Conservation (phyloP, 53 echinoderm and acorn worm species). For the Hippasteria phrygiana region DNA sequence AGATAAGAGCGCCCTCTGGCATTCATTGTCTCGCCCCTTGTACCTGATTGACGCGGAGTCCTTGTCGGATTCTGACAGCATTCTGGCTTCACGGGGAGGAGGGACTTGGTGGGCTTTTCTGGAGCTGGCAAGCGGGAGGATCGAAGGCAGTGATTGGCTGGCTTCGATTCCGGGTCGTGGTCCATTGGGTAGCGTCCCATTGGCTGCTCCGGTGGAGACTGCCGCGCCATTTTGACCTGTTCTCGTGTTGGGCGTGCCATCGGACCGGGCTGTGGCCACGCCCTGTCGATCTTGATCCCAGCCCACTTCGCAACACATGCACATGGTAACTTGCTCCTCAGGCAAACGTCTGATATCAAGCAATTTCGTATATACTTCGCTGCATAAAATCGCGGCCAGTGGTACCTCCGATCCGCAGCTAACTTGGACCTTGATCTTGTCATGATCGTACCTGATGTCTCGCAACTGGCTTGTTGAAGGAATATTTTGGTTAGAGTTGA, state of each 20-base stretch:
- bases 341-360: background rate
- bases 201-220: background rate
- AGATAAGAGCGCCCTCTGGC: too few relatives aligned
- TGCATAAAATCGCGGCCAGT: background rate
- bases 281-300: background rate
- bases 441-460: background rate
- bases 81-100: background rate
- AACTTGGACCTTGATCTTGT: too few relatives aligned
- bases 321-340: background rate
- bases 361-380: background rate
- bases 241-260: background rate
- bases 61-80: background rate
- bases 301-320: conserved; percentile 13
- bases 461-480: background rate
- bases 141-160: conserved; percentile 25
- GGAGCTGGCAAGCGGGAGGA: background rate
- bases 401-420: background rate
- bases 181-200: background rate
- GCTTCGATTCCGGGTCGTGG: conserved; percentile 1
- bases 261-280: background rate
- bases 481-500: background rate
- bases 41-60: too few relatives aligned
- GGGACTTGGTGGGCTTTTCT: background rate
- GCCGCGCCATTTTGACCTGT: background rate
- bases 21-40: too few relatives aligned